Conservation (phyloP, 2,113 vertebrate genomes). For the Buteo buteo region DNA sequence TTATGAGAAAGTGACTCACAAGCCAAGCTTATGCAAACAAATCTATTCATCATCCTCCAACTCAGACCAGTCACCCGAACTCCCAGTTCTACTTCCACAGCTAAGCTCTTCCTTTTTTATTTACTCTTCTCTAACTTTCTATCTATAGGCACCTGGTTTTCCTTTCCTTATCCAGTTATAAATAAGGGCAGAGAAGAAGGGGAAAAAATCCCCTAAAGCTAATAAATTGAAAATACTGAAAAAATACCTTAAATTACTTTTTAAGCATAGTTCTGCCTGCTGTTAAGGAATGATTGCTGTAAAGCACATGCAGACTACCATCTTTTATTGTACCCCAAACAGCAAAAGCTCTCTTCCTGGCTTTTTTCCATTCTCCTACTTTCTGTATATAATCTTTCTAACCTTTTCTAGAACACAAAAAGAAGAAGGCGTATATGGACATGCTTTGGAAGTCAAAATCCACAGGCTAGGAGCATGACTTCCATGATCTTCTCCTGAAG, state of each 20-base stretch:
- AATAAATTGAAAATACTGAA: neutral
- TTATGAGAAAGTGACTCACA: slow-evolving; percentile 30
- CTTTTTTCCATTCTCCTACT: neutral
- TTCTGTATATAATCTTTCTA: neutral
- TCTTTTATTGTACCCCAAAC: neutral
- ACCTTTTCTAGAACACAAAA: neutral
- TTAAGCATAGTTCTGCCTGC: neutral
- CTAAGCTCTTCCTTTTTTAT: neutral
- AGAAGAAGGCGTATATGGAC: neutral
- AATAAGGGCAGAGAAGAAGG: neutral
- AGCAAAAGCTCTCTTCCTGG: neutral
- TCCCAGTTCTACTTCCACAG: neutral
- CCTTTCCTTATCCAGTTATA: neutral
- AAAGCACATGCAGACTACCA: neutral
- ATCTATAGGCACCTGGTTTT: neutral
- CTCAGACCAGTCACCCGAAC: neutral
- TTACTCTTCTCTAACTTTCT: neutral
- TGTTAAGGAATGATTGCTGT: neutral
- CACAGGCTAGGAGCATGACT: neutral
- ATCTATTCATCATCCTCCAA: slow-evolving; percentile 28
- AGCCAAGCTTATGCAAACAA: slow-evolving; percentile 20
- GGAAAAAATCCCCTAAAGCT: neutral
- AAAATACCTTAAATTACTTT: neutral
- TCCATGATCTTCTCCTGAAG: neutral
- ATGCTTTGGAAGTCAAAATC: neutral